These are phyloP conservation scores for Dorcus hopei DNA, from an alignment of 2,888 invertebrate species.

Conservation along the genomic window DNA sequence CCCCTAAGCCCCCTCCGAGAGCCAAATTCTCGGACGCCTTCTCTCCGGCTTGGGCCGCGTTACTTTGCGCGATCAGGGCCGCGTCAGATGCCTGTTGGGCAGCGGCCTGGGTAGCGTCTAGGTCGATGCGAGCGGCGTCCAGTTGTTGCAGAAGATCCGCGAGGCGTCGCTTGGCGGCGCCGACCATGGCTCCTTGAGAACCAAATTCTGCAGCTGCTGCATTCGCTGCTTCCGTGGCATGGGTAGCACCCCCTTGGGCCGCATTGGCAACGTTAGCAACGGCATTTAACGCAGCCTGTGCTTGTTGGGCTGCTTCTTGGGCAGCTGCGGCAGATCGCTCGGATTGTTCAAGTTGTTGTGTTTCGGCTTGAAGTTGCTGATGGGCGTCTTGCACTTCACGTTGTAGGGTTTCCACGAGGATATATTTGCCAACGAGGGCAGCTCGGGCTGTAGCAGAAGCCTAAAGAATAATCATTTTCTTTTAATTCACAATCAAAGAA, in stretches of 20 bases:
- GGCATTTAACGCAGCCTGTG: conserved; percentile 58
- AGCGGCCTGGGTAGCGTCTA: conserved; percentile 70
- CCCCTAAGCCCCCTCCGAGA: too few species aligned
- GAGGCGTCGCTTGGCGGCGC: conserved; percentile 66
- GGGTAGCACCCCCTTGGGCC: conserved; percentile 71
- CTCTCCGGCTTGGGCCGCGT: conserved; percentile 70
- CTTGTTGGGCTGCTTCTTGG: conserved; percentile 63
- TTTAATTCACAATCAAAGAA: neutral
- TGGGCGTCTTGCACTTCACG: conserved; percentile 72
- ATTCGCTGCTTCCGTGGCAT: conserved; percentile 68
- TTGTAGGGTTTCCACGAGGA: conserved; percentile 55
- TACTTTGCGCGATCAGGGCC: conserved; percentile 71
- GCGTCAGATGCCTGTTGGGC: conserved; percentile 66
- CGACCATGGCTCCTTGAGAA: conserved; percentile 75
- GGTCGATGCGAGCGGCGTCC: conserved; percentile 66
- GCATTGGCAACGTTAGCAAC: conserved; percentile 72
- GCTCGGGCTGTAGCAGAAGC: conserved; percentile 64
- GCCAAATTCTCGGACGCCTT: conserved; percentile 2
- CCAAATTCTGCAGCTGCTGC: conserved; percentile 73
- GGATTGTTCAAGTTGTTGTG: conserved; percentile 69
- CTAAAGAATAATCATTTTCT: conserved; percentile 40
- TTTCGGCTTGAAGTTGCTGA: conserved; percentile 64
- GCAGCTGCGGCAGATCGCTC: conserved; percentile 68
- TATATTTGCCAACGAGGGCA: conserved; percentile 62
- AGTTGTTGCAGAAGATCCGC: conserved; percentile 66